Conservation (phyloP, 1,140 invertebrate species). For the Branchinecta lindahli region DNA sequence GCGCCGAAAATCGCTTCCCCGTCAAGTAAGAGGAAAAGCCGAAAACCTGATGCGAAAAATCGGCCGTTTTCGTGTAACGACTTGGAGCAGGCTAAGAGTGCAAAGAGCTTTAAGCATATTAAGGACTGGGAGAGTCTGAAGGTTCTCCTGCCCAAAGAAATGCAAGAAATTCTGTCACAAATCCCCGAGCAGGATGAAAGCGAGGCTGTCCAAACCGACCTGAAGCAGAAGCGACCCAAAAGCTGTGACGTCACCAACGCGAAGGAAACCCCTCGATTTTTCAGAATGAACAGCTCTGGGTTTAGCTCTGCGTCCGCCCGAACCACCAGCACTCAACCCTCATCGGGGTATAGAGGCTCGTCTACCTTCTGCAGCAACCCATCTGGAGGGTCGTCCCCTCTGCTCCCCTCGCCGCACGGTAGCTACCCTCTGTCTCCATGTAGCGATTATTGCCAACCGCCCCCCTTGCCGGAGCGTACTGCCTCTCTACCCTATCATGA, state of each 20-base stretch:
- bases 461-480: slow-evolving; percentile 44
- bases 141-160: slow-evolving; percentile 64
- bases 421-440: slow-evolving; percentile 13
- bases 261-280: background rate
- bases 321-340: slow-evolving; percentile 56
- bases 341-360: slow-evolving; percentile 65
- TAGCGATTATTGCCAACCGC: slow-evolving; percentile 27
- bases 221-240: slow-evolving; percentile 22
- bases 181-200: slow-evolving; percentile 48
- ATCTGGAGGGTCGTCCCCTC: slow-evolving; percentile 42
- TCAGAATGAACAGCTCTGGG: background rate
- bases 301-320: slow-evolving; percentile 35
- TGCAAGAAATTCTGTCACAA: slow-evolving; percentile 48
- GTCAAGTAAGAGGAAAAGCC: slow-evolving; percentile 30
- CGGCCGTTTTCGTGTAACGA: slow-evolving; percentile 70
- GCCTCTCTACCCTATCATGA: slow-evolving; percentile 38
- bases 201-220: slow-evolving; percentile 29
- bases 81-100: slow-evolving; percentile 56
- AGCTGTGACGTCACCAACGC: slow-evolving; percentile 21
- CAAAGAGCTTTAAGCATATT: slow-evolving; percentile 57
- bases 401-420: slow-evolving; percentile 14
- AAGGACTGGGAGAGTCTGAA: slow-evolving; percentile 80
- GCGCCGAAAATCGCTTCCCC: background rate
- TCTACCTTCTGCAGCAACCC: slow-evolving; percentile 64
- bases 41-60: slow-evolving; percentile 13